Base-by-base conservation (phyloP, 2,888 invertebrate species). In the Nebria salina region DNA sequence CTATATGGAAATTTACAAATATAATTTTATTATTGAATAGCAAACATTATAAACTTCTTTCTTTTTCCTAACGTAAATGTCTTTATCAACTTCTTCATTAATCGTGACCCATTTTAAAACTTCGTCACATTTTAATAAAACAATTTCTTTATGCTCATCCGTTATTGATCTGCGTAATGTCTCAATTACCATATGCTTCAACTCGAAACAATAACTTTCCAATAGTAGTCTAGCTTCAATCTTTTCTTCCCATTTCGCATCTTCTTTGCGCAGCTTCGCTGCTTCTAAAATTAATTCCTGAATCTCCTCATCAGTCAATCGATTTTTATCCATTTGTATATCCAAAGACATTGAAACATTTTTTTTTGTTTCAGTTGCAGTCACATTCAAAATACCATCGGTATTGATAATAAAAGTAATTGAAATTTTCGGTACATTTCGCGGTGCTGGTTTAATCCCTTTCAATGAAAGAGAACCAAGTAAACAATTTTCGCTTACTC, bases 401-500 rank as follows among this genome's bases (percentile, higher is more conserved):
- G 97, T 96, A 86, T 97, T 96, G 86, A 93, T 93, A 86, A 93
- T 94, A 87, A 94, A 94, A 74, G 94, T 94, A 65, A 94, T 94
- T 88, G 94, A 97, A 90, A 92, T 96, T 89, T 92, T 96, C 84
- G 92, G 96, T 83, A 93, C 96, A 87, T 93, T 97, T 83, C 92
- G 95, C 83, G 93, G 97, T 89, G 94, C 95, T n/a, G 97, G 97
- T 11, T 97, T 96, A 87, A 98, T 97, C 82, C 97, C 97, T 42
- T 95, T 95, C 83, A 98, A 92, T 88, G 97, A 97, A 89, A 98
- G 98, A 88, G 96, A 97, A 80, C 98, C 98, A 83, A 98, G 92
- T 83, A 96, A 90, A 89, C 97, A 95, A 91, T 97, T 97, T 87
- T 96, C 96, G 87, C 94, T 95, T 84, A 96, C 96, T 95, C 96